Conservation (phyloP, 2,797 vertebrate species). For the Chrysocyon brachyurus region DNA sequence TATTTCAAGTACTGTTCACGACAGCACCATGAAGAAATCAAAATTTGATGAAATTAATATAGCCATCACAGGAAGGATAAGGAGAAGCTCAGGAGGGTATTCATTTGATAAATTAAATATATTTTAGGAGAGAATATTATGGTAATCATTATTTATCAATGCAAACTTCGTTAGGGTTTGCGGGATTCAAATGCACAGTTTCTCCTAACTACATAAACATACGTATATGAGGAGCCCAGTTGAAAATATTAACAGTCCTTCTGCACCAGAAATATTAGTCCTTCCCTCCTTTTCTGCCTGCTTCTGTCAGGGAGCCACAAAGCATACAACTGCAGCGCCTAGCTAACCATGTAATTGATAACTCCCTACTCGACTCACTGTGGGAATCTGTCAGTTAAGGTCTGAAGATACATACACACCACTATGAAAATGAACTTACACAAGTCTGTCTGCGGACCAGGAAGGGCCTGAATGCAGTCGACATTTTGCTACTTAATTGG, state of each 20-base stretch:
- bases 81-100: constrained; percentile 41
- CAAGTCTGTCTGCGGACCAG: constrained; percentile 86
- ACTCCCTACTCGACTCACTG: constrained; percentile 89
- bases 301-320: constrained; percentile 89
- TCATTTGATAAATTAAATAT: constrained; percentile 65
- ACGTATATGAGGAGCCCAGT: constrained; percentile 65
- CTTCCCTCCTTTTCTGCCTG: constrained; percentile 84
- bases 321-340: constrained; percentile 88
- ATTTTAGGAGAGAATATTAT: constrained; percentile 59
- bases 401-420: constrained; percentile 88
- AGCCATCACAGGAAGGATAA: constrained; percentile 59
- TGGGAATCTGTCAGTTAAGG: constrained; percentile 90
- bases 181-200: constrained; percentile 80
- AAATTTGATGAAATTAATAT: constrained; percentile 73
- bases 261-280: constrained; percentile 87
- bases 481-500: constrained; percentile 91
- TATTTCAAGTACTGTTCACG: constrained; percentile 55
- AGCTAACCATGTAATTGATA: constrained; percentile 92
- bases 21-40: constrained; percentile 46
- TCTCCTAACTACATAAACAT: constrained; percentile 77
- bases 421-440: constrained; percentile 90
- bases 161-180: constrained; percentile 8
- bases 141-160: constrained; percentile 60
- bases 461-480: constrained; percentile 83
- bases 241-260: constrained; percentile 86